phyloP scores from a whole-genome alignment of 2,113 vertebrate species.

The Dipodomys merriami region DNA sequence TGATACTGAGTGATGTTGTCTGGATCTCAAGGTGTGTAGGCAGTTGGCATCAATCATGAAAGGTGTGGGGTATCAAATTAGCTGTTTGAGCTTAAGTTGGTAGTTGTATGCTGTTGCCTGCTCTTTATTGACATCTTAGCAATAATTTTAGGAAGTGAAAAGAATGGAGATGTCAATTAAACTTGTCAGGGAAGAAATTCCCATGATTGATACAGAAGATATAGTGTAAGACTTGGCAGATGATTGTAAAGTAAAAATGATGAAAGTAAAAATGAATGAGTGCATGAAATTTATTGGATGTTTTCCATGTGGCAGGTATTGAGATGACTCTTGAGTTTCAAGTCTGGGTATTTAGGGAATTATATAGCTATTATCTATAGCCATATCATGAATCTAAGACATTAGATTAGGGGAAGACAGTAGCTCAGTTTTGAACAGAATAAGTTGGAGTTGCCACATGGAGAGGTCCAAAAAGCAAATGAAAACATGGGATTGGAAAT shows the following conservation, averaged over 20 bases:
- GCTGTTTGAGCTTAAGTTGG: not conserved
- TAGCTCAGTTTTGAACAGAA: not conserved
- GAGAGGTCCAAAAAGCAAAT: not conserved
- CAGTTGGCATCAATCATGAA: not conserved
- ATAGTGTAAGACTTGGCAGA: too few relatives aligned
- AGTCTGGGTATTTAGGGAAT: too few relatives aligned
- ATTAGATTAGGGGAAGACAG: not conserved
- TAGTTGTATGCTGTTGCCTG: not conserved
- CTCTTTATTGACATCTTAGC: not conserved
- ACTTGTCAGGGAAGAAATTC: not conserved
- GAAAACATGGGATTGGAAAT: not conserved
- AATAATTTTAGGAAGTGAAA: not conserved
- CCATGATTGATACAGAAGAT: not conserved
- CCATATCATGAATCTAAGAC: not conserved
- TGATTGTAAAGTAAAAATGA: not conserved
- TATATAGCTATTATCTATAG: too few relatives aligned
- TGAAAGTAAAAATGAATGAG: not conserved
- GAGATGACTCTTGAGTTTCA: not conserved
- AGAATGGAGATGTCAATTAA: not conserved
- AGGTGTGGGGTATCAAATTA: not conserved
- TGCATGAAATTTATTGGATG: not conserved
- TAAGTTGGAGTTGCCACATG: not conserved
- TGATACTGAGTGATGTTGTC: not conserved
- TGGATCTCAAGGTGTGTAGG: not conserved
- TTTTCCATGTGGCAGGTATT: not conserved